Evolutionary conservation across 2,888 invertebrate species (phyloP).

Genomic region (Ommatoiulus sabulosus): DNA sequence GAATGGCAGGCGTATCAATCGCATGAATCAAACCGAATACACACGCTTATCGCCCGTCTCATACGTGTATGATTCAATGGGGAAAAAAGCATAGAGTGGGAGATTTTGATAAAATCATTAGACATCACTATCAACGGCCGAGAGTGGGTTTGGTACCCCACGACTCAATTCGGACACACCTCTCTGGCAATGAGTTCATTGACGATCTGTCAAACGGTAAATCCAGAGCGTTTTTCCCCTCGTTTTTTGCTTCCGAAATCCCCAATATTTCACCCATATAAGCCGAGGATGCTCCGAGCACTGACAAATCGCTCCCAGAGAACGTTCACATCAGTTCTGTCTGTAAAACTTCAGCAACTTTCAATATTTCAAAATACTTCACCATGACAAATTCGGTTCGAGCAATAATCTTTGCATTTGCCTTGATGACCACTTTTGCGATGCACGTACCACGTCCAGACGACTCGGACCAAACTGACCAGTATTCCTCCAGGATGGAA

Average conservation of each 20-base stretch:
- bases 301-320: not conserved
- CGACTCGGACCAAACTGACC: not conserved
- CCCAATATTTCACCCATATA: not conserved
- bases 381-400: not conserved
- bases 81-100: not conserved
- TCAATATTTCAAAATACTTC: not conserved
- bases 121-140: not conserved
- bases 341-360: not conserved
- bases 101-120: constrained; percentile 9
- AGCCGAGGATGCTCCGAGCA: not conserved
- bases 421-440: not conserved
- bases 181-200: not conserved
- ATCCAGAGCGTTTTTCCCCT: not conserved
- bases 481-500: not conserved
- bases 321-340: not conserved
- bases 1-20: not conserved
- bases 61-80: not conserved
- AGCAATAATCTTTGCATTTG: not conserved
- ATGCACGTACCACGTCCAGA: not conserved
- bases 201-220: not conserved
- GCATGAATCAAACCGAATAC: not conserved
- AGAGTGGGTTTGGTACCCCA: not conserved
- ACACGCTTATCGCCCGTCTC: not conserved
- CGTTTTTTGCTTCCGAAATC: not conserved
- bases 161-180: not conserved